Evolutionary conservation across 2,888 invertebrate species (phyloP).

Genomic region (Orthosia cruda): DNA sequence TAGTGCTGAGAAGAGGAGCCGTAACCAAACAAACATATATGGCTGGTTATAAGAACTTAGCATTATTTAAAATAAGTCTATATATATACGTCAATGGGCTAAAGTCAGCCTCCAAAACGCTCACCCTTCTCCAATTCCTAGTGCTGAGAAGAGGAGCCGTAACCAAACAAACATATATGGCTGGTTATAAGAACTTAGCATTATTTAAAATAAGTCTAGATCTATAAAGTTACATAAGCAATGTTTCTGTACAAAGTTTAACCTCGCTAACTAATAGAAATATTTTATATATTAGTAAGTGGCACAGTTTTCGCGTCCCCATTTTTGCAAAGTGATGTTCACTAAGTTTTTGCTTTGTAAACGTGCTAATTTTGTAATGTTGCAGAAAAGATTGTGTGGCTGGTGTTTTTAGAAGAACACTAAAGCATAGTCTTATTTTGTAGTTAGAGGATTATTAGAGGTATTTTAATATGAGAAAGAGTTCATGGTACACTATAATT

Average conservation of each 20-base stretch:
- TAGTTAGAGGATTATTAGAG: neutral
- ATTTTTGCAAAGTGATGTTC: neutral
- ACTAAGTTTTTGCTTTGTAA: slow-evolving; percentile 16
- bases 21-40: too few relatives aligned
- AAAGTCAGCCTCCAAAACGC: too few relatives aligned
- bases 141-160: neutral
- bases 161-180: too few relatives aligned
- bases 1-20: neutral
- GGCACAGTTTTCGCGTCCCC: slow-evolving; percentile 14
- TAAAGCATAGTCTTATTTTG: neutral
- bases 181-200: too few relatives aligned
- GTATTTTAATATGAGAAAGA: neutral
- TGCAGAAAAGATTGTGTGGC: slow-evolving; percentile 12
- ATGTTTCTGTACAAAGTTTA: too few relatives aligned
- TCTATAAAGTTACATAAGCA: too few relatives aligned
- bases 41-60: too few relatives aligned
- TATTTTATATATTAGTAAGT: neutral
- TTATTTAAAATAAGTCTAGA: too few relatives aligned
- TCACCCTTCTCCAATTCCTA: neutral
- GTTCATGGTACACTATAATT: neutral
- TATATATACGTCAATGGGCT: neutral
- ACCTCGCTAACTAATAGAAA: too few relatives aligned
- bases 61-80: too few relatives aligned
- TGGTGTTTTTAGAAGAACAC: neutral
- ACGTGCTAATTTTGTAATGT: neutral